These are phyloP conservation scores for Phalanger gymnotis DNA, from an alignment of 2,797 vertebrate species.

Conservation along the genomic window DNA sequence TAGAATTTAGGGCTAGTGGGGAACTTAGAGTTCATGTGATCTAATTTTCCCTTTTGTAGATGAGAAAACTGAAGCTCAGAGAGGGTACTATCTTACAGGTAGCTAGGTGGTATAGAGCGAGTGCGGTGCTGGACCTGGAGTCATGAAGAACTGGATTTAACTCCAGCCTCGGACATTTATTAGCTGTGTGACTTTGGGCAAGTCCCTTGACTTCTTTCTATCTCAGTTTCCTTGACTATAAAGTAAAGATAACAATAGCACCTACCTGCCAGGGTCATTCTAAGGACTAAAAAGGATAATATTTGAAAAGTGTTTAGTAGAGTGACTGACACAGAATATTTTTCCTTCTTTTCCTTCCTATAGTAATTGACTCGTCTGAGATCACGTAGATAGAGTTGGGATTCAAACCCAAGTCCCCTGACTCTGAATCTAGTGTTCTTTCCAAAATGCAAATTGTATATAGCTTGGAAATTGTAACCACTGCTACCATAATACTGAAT, in stretches of 20 bases:
- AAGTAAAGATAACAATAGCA: not conserved
- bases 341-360: not conserved
- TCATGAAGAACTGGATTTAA: not conserved
- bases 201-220: not conserved
- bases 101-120: not conserved
- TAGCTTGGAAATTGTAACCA: not conserved
- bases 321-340: not conserved
- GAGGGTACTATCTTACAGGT: too few relatives aligned
- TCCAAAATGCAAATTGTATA: not conserved
- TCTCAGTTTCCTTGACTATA: not conserved
- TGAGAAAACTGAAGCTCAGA: not conserved
- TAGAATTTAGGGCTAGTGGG: not conserved
- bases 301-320: not conserved
- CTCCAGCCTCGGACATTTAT: not conserved
- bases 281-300: not conserved
- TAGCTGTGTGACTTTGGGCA: not conserved
- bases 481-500: not conserved
- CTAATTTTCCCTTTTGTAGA: not conserved
- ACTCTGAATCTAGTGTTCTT: not conserved
- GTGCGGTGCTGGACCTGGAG: not conserved
- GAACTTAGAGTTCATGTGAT: not conserved
- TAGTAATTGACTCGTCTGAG: not conserved
- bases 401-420: not conserved
- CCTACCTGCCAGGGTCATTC: not conserved
- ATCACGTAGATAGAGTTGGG: not conserved